Base-by-base conservation (phyloP, 2,888 invertebrate genomes). In the Ptycholaimellus sp. region DNA sequence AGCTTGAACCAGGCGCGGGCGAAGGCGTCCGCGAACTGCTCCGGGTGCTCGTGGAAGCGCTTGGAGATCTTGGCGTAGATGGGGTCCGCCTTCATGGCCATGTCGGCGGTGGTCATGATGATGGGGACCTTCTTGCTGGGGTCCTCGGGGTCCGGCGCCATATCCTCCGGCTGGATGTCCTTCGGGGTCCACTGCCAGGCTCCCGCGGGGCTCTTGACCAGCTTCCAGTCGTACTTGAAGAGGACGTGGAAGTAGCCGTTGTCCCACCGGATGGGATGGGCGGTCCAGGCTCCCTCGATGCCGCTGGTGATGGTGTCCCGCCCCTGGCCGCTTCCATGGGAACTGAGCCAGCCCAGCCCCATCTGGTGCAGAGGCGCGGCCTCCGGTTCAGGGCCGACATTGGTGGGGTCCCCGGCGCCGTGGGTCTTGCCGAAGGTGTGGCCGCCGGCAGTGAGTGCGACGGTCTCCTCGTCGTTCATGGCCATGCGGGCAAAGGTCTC, bases 401-500 rank as follows among this genome's bases (percentile, higher is more conserved):
- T 13, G 13, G 36, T 13, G 16, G 36, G 37, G 38, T 14, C 16
- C 37, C 37, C 36, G 11, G 13, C 18, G 37, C 36, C 36, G 38
- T 36, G 36, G 11, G 37, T 11, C 38, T 36, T 36, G 36, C 36
- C 36, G 36, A 36, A 37, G 36, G 41, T 39, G 32, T 41, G 41
- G 40, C 41, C 39, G 34, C 41, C 41, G 39, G 33, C 39, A 14
- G 21, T 16, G 40, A 30, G 30, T 6, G 39, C 41, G 20, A 40
- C 38, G 13, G 38, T 38, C 40, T 38, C 32, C 38, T 38, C 41
- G 40, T 9, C 33, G 33, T 41, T 20, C 41, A 32, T 41, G 13
- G 34, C 33, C 39, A 36, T 36, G 36, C 36, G 36, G 18, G 11
- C 13, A 36, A 36, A 36, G 37, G 36, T 36, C 37, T 36, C 36